Evolutionary conservation across 2,888 invertebrate genomes (phyloP).

Genomic region (Gandaritis pyraliata): DNA sequence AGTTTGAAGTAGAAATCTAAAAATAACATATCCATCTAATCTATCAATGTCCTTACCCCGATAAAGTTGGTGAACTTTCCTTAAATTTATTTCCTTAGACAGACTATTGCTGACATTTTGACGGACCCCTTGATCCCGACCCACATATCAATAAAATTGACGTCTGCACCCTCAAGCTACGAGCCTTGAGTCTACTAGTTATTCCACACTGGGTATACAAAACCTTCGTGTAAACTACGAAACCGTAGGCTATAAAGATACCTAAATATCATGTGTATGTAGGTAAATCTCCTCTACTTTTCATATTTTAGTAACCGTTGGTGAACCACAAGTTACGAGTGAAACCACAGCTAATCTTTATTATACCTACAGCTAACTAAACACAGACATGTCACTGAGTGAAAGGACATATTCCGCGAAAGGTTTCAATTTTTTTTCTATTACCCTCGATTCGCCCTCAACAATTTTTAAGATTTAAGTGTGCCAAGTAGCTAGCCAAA

Average conservation of each 20-base stretch:
- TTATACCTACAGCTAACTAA: too few species aligned
- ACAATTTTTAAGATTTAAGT: background rate
- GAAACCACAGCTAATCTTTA: too few species aligned
- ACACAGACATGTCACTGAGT: too few species aligned
- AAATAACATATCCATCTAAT: background rate
- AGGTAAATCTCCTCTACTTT: too few species aligned
- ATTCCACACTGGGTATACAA: background rate
- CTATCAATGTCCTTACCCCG: background rate
- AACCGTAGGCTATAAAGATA: background rate
- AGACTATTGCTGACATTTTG: conserved; percentile 3
- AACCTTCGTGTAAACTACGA: background rate
- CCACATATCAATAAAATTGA: conserved; percentile 40
- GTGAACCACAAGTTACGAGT: too few species aligned
- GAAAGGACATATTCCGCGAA: too few species aligned
- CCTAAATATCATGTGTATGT: background rate
- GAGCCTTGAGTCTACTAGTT: conserved; percentile 14
- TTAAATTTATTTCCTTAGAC: conserved; percentile 10
- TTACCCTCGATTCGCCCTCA: too few species aligned
- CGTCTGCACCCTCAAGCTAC: conserved; percentile 20
- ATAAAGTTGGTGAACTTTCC: conserved; percentile 8
- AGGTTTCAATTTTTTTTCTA: too few species aligned
- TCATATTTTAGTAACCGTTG: too few species aligned
- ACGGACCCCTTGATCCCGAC: conserved; percentile 27
- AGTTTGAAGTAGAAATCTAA: background rate
- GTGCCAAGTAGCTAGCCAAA: background rate